phyloP scores from a whole-genome alignment of 2,113 vertebrate species.

The Boleophthalmus pectinirostris region DNA sequence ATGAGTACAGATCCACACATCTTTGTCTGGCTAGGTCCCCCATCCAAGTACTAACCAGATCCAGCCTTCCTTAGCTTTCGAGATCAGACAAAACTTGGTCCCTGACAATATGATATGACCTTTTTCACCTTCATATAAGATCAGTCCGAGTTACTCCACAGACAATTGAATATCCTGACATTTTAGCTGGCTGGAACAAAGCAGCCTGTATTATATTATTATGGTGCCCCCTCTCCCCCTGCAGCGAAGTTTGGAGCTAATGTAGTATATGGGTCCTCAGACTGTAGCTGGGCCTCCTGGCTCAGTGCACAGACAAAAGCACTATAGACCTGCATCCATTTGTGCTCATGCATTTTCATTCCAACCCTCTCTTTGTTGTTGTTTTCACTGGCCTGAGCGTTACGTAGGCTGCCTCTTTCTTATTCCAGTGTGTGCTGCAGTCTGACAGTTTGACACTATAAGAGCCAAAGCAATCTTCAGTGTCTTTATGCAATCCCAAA shows the following conservation, averaged over 20 bases:
- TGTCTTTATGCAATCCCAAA: background rate
- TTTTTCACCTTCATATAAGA: background rate
- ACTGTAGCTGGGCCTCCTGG: conserved; percentile 53
- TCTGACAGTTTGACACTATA: conserved; percentile 14
- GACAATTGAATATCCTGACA: background rate
- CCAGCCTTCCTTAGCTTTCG: background rate
- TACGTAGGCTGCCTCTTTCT: conserved; percentile 21
- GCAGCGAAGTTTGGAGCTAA: conserved; percentile 47
- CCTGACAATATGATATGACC: background rate
- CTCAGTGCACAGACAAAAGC: conserved; percentile 33
- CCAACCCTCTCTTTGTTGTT: conserved; percentile 35
- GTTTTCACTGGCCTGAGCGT: conserved; percentile 30
- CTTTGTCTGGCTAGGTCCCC: no score
- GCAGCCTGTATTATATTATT: background rate
- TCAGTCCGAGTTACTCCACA: background rate
- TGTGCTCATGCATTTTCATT: conserved; percentile 33
- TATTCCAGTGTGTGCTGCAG: conserved; percentile 10
- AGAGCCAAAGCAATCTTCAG: background rate
- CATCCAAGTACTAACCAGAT: background rate
- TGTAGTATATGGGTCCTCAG: conserved; percentile 58
- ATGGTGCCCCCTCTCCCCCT: conserved; percentile 12
- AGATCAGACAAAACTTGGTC: background rate
- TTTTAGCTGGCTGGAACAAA: background rate
- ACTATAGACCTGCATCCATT: conserved; percentile 8
- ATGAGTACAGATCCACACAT: no score